Evolutionary conservation across 2,797 vertebrate genomes (phyloP).

Genomic region (Anniella stebbinsi): DNA sequence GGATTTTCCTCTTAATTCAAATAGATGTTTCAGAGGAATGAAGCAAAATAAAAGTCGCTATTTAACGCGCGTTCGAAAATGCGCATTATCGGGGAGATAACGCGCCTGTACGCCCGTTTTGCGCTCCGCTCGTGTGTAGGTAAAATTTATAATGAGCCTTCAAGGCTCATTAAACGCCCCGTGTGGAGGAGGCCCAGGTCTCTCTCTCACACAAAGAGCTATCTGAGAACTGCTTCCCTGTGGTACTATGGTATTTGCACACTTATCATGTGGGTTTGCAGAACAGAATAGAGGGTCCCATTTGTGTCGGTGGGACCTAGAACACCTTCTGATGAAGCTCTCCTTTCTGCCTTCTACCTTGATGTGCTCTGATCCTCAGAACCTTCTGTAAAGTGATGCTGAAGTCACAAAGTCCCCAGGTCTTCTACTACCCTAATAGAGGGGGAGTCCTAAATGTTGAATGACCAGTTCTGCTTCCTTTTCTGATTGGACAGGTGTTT

Average conservation of each 20-base stretch:
- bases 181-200: no score
- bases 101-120: no score
- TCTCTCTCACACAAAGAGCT: not conserved
- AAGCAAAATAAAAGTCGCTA: no score
- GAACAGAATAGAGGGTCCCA: not conserved
- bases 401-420: not conserved
- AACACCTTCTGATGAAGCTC: not conserved
- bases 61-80: no score
- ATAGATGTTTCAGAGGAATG: not conserved
- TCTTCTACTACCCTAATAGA: not conserved
- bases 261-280: not conserved
- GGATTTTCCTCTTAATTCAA: not conserved
- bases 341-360: not conserved
- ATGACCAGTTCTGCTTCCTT: not conserved
- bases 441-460: not conserved
- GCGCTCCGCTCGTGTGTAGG: no score
- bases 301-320: not conserved
- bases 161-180: no score
- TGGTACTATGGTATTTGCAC: not conserved
- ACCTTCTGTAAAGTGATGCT: not conserved
- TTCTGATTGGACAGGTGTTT: not conserved
- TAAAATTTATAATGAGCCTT: no score
- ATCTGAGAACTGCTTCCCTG: not conserved
- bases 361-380: not conserved
- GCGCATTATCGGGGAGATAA: no score